Evolutionary conservation across 2,888 invertebrate species (phyloP).

Genomic region (Cataglyphis altisquamis): DNA sequence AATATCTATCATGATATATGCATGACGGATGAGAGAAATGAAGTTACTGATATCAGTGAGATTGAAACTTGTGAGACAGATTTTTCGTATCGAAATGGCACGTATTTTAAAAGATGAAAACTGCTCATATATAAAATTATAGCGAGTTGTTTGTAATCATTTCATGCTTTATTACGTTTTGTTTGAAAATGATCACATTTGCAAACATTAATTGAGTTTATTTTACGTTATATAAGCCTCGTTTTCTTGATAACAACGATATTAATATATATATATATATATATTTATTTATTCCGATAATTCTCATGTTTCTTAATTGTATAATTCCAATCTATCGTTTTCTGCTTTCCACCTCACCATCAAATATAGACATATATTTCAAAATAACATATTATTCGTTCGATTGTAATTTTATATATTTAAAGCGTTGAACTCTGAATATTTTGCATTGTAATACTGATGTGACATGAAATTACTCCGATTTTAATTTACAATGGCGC

Average conservation of each 20-base stretch:
- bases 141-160: background rate
- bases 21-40: background rate
- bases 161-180: background rate
- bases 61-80: background rate
- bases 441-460: slow-evolving; percentile 17
- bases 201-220: background rate
- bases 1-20: slow-evolving; percentile 2
- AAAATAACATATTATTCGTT: background rate
- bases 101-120: background rate
- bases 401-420: background rate
- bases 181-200: background rate
- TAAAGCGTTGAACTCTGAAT: background rate
- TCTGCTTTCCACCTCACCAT: background rate
- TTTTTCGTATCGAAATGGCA: background rate
- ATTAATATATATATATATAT: background rate
- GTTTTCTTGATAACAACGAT: background rate
- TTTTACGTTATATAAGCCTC: background rate
- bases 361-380: background rate
- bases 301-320: background rate
- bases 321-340: background rate
- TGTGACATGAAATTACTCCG: slow-evolving; percentile 8
- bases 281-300: no score
- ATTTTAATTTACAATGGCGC: slow-evolving; percentile 34
- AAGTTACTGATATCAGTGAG: background rate
- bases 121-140: background rate